Evolutionary conservation across 2,888 invertebrate genomes (phyloP).

Genomic region (Hypena proboscidalis): DNA sequence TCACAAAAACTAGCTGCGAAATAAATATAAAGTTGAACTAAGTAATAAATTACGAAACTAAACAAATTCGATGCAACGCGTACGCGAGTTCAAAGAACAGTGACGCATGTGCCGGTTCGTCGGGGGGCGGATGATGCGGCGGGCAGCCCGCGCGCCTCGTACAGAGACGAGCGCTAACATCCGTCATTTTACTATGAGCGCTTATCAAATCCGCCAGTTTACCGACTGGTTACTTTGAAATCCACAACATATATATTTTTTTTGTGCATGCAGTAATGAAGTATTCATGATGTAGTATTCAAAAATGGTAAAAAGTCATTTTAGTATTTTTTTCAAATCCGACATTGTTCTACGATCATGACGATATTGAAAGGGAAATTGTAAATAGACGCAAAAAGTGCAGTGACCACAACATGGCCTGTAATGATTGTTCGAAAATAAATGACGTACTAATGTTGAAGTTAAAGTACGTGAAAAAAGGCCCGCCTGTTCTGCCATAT

Average conservation of each 20-base stretch:
- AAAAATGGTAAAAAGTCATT: no score
- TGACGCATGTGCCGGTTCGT: neutral
- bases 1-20: neutral
- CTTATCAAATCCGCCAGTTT: conserved; percentile 5
- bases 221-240: conserved; percentile 2
- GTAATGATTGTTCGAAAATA: no score
- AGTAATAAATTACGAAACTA: neutral
- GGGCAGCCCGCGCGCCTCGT: conserved; percentile 4
- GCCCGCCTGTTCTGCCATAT: no score
- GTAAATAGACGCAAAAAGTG: no score
- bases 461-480: no score
- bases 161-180: conserved; percentile 2
- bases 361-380: no score
- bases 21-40: neutral
- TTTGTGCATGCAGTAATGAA: conserved; percentile 1
- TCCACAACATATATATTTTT: conserved; percentile 4
- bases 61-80: neutral
- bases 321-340: no score
- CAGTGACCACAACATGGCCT: no score
- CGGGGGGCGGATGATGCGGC: neutral
- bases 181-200: conserved; percentile 8
- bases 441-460: no score
- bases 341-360: no score
- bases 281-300: no score
- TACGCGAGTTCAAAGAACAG: no score